Evolutionary conservation across 2,113 vertebrate species (phyloP), one percentile per base, ranked within the genome.

Genomic region (Hiodon alosoides): DNA sequence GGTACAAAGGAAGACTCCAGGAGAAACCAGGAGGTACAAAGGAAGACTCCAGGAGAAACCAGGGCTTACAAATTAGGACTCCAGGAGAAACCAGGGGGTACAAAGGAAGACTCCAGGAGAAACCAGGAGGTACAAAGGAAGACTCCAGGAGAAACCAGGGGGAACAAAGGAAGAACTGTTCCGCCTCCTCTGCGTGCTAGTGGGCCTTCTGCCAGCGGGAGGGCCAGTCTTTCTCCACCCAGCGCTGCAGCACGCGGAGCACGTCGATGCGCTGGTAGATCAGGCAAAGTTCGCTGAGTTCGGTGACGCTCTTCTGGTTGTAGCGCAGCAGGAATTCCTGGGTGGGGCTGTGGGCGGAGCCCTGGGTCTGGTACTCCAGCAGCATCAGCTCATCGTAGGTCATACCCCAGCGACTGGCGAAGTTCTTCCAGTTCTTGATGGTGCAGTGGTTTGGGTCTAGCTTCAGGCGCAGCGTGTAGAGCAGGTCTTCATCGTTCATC

Each of bases 381-480:
- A 99, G 92, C 69, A 92, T 93, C 72, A 99, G 90, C 87, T 99
- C 96, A 2, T 99, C 97, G 0, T 98, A 98, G 79, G 93, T 94
- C 97, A 99, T 99, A 50, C 97, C 97, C 97, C 96, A 99, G 60
- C 96, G 96, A 84, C 96, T 99, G 2, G 96, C 97, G 88, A 99
- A 95, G 90, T 99, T 98, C 89, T 96, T 96, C 97, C 97, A 99
- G 91, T 99, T 99, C 87, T 99, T 99, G 81, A 99, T 91, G 14
- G 96, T 97, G 77, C 95, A 96, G 85, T 99, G 94, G 78, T 91
- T 94, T 0, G 97, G 95, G 83, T 99, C 97, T 85, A 99, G 88
- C 84, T 99, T 99, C 80, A 98, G 90, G 62, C 94, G 91, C 85
- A 99, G 90, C 68, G 85, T 90, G 78, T 98, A 96, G 78, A 99